Evolutionary conservation across 2,113 vertebrate species (phyloP), one percentile per base, ranked within the genome.

Genomic region (Cyrtonyx montezumae): DNA sequence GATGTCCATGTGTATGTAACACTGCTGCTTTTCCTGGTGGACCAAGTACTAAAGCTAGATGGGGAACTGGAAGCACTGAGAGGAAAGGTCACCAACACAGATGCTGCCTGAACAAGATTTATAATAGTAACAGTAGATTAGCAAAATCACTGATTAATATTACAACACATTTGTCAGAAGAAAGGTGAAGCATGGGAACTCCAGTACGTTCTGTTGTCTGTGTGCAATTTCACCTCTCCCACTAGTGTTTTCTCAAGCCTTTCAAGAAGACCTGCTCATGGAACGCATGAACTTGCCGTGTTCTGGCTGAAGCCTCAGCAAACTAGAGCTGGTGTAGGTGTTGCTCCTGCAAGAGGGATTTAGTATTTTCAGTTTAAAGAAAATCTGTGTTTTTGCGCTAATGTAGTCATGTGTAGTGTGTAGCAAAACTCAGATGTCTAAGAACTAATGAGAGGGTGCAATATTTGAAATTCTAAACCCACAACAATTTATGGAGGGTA

Each of bases 391-490:
- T 82, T 90, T 87, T 79, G 14, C 62, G 70, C 37, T 49, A 30
- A 32, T 76, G 7, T 18, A n/a, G 45, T 79, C 74, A 46, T 51
- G 74, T 86, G 83, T 40, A 19, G n/a, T 9, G 21, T 43, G 21
- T 30, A 10, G 20, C 34, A 34, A 91, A 84, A 48, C 15, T 94
- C 91, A 91, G 80, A 79, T 59, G 26, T 53, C 26, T 53, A 58
- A 55, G 66, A 45, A 49, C 6, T 71, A 85, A 79, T 32, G 94
- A 92, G 93, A 88, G 88, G 48, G 84, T 83, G 74, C 71, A 90
- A 25, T 94, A 79, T 92, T 85, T 91, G 62, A 96, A 95, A 87
- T 91, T 80, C 76, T 93, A 87, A 93, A 74, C 77, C 55, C 86
- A 66, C 65, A 81, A 66, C 58, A 71, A 92, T 28, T 90, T 95